phyloP scores from a whole-genome alignment of 2,888 invertebrate species.

The Erebia aethiops region DNA sequence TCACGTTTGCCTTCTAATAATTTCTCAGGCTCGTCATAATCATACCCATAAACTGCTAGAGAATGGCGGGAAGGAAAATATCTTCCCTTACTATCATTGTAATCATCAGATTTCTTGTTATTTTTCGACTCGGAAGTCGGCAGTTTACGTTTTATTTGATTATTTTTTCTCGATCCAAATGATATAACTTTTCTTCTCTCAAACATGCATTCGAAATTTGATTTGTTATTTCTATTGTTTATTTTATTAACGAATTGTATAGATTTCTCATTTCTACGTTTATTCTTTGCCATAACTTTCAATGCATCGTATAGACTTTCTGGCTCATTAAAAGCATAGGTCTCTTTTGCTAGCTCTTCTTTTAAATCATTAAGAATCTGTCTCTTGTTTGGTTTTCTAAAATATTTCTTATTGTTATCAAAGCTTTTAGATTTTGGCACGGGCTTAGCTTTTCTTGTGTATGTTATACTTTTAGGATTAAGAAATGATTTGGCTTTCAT shows the following conservation, averaged over 20 bases:
- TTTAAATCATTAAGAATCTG: conserved; percentile 55
- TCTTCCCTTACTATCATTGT: neutral
- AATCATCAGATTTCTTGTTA: neutral
- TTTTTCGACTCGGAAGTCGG: neutral
- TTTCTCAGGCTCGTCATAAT: conserved; percentile 45
- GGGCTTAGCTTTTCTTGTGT: conserved; percentile 29
- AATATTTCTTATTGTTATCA: conserved; percentile 27
- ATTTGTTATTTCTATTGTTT: conserved; percentile 16
- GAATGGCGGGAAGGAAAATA: conserved; percentile 49
- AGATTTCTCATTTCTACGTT: conserved; percentile 42
- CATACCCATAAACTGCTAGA: conserved; percentile 52
- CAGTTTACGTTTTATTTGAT: conserved; percentile 21
- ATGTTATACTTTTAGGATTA: conserved; percentile 13
- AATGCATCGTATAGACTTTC: conserved; percentile 60
- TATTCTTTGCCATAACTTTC: conserved; percentile 58
- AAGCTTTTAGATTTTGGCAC: conserved; percentile 38
- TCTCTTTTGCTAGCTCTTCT: conserved; percentile 52
- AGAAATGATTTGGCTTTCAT: conserved; percentile 43
- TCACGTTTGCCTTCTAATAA: conserved; percentile 11
- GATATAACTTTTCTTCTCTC: conserved; percentile 51
- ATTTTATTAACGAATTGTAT: conserved; percentile 25
- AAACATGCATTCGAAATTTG: conserved; percentile 47
- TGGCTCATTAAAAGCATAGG: conserved; percentile 51
- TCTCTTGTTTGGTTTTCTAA: conserved; percentile 48
- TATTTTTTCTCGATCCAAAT: conserved; percentile 37